Base-by-base conservation (phyloP, 92 coral and sea anemone genomes). In the Zoanthus sansibaricus region DNA sequence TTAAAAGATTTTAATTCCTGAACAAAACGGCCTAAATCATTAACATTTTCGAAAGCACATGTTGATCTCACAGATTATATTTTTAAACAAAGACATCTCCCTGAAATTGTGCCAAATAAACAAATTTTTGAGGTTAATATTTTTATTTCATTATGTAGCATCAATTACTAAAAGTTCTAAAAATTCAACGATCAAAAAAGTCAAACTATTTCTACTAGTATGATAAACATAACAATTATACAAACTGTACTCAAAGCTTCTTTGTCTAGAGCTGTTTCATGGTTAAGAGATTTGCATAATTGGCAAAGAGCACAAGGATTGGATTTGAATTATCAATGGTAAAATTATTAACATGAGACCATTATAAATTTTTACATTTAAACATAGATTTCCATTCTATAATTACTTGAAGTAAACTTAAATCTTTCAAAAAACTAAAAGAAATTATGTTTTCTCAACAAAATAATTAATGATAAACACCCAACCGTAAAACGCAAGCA, bases 271-370 rank as follows among this genome's bases (percentile, higher is more conserved):
- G 59, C 61, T 64, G 85, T 80, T 80, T 80, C 85, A 80, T 80
- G 85, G 85, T 66, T 49, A 80, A 80, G 56, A 80, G 85, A 80
- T 80, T 80, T 80, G 52, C 85, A 80, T 80, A 80, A 76, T 76
- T 76, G 52, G 31, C 46, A 10, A 80, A 18, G 75, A 62, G 61
- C 56, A 37, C 51, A 33, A 16, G 71, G 83, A 58, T 61, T 11
- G 20, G 47, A 25, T 46, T 47, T 45, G 75, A 80, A 80, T 80
- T 72, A 33, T 37, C 66, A 66, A 46, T 66, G 20, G 15, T 32
- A 51, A 80, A 80, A 80, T 64, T 44, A 80, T 9, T 30, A 80
- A 64, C 44, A 18, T 30, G 47, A 66, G 56, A 1, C 45, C 20
- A 30, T 80, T 64, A 76, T 31, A 48, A 64, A 47, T 16, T 66